Percentiles rank a stretch among this genome's conserved stretches.
Conservation (phyloP, 2,888 invertebrate species). For the Epistrophe eligans region DNA sequence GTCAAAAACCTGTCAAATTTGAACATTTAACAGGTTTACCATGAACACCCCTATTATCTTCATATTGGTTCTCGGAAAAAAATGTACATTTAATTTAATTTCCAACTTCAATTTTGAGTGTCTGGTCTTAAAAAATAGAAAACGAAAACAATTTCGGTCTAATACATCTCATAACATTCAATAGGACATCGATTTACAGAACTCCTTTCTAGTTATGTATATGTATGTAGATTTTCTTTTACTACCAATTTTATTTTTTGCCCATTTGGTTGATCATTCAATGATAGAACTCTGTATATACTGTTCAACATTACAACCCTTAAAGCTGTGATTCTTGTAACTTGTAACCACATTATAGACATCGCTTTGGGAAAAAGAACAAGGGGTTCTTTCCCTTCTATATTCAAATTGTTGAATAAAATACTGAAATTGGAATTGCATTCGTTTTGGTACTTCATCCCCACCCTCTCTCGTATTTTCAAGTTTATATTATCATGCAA, state of each 20-base stretch:
- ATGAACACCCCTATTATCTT: no score
- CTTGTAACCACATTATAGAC: slow-evolving; percentile 31
- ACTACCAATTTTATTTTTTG: background rate
- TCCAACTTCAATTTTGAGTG: no score
- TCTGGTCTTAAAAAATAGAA: no score
- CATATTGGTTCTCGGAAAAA: no score
- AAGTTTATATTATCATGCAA: slow-evolving; percentile 57
- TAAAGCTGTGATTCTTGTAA: slow-evolving; percentile 35
- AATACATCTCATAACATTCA: no score
- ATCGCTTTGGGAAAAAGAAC: background rate
- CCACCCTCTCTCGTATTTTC: background rate
- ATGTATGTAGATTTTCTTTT: background rate
- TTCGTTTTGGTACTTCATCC: slow-evolving; percentile 60
- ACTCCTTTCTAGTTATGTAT: background rate
- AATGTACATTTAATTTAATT: no score
- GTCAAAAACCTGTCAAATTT: no score
- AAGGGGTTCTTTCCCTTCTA: background rate
- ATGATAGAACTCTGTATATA: slow-evolving; percentile 11
- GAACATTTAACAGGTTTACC: no score
- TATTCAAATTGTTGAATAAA: slow-evolving; percentile 17
- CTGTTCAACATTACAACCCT: slow-evolving; percentile 13
- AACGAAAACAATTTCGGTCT: no score
- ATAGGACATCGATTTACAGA: background rate
- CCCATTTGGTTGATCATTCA: no score
- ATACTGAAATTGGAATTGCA: slow-evolving; percentile 62